Base-by-base conservation (phyloP, 2,888 invertebrate genomes). In the Teleogryllus oceanicus region DNA sequence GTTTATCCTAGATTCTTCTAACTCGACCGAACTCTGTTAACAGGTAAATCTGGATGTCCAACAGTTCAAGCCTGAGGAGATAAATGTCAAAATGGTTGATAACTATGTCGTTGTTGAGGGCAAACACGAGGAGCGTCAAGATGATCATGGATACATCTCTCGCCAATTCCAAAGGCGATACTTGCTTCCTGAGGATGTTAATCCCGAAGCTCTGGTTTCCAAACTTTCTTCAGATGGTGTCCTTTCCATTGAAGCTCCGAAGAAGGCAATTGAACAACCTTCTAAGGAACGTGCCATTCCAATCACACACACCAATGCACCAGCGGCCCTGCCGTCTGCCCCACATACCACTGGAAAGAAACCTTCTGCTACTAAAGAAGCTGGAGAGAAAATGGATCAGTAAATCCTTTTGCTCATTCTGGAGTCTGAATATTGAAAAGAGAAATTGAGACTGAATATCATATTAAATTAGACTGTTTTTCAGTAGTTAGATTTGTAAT, bases 151-250 rank as follows among this genome's bases (percentile, higher is more conserved):
- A 11, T 87, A 85, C 81, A 86, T 90, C 79, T 87, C 88, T 16
- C 85, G 89, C 78, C 87, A 89, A 76, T 89, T 89, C 83, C 87
- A 85, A 79, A 86, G 90, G 51, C 86, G 88, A 76, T 89, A 89
- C 83, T 83, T 86, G 74, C 83, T 90, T 78, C 90, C 90, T 1
- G 85, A 86, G 75, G 87, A 86, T 79, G 86, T 87, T 4, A 85
- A 87, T 77, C 84, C 85, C 1, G 85, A 86, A 11, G 83, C 84
- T 10, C 83, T 88, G n/a, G 84, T 83, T 5, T 87, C 87, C 20
- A 84, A 85, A 1, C 83, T 88, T 49, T 86, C 87, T 16, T 84
- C 86, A 11, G 87, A 87, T 80, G 88, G 88, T 0, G 84, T 88
- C 0, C 83, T 88, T 18, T 85, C 86, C 12, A 83, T 88, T 78